Evolutionary conservation across 2,888 invertebrate genomes (phyloP).

Genomic region (Brachypalpus laphriformis): DNA sequence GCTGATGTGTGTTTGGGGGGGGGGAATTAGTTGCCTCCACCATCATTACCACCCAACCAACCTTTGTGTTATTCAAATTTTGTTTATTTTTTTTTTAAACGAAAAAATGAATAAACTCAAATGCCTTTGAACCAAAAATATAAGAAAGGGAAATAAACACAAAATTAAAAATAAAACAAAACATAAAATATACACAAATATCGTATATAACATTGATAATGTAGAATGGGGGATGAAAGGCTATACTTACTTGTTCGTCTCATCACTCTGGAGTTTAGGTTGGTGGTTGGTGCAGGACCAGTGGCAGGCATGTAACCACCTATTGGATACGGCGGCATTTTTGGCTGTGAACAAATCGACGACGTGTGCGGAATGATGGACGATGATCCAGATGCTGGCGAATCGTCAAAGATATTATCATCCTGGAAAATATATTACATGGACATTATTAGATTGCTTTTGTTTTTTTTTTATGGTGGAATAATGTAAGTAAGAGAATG

Average conservation of each 20-base stretch:
- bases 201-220: slow-evolving; percentile 23
- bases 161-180: slow-evolving; percentile 53
- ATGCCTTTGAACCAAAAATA: slow-evolving; percentile 64
- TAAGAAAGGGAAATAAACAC: slow-evolving; percentile 45
- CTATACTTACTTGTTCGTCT: slow-evolving; percentile 82
- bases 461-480: neutral
- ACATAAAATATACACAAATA: slow-evolving; percentile 24
- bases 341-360: slow-evolving; percentile 80
- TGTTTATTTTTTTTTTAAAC: slow-evolving; percentile 2
- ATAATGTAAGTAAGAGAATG: neutral
- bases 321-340: slow-evolving; percentile 82
- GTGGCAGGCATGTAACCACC: slow-evolving; percentile 79
- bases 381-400: slow-evolving; percentile 75
- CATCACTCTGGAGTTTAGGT: slow-evolving; percentile 78
- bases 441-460: neutral
- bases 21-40: slow-evolving; percentile 58
- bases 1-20: slow-evolving; percentile 44
- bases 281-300: slow-evolving; percentile 74
- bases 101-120: slow-evolving; percentile 76
- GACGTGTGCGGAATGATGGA: slow-evolving; percentile 73
- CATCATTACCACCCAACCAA: slow-evolving; percentile 59
- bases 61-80: slow-evolving; percentile 49
- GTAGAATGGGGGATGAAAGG: neutral
- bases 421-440: slow-evolving; percentile 75
- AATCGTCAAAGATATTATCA: slow-evolving; percentile 79